Evolutionary conservation across 2,113 vertebrate species (phyloP).

Genomic region (Antechinus stuartii): DNA sequence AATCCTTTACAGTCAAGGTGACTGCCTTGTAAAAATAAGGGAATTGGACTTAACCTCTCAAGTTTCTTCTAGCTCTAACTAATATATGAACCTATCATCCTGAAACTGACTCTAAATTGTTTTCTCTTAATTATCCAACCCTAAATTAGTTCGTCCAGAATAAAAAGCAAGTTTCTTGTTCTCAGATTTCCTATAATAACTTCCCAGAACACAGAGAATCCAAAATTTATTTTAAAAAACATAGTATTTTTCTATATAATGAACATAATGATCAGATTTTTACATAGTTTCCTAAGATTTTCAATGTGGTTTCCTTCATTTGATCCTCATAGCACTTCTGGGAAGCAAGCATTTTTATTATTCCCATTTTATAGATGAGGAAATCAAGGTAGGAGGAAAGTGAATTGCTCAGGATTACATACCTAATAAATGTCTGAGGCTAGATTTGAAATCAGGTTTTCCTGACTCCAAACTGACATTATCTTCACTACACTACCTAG

Average conservation of each 20-base stretch:
- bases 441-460: neutral
- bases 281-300: neutral
- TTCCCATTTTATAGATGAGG: neutral
- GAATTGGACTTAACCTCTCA: neutral
- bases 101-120: neutral
- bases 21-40: neutral
- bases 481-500: neutral
- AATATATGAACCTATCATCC: neutral
- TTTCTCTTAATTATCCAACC: slow-evolving; percentile 38
- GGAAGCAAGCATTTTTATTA: neutral
- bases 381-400: neutral
- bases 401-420: neutral
- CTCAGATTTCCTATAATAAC: neutral
- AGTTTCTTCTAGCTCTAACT: neutral
- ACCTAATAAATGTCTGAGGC: neutral
- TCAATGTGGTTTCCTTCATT: neutral
- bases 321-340: neutral
- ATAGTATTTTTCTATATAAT: neutral
- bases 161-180: neutral
- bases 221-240: neutral
- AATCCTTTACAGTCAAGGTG: slow-evolving; percentile 9
- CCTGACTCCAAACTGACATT: neutral
- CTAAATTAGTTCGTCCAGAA: neutral
- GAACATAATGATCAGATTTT: neutral
- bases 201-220: neutral